Conservation (phyloP, 1,140 invertebrate genomes). For the Diabrotica undecimpunctata region DNA sequence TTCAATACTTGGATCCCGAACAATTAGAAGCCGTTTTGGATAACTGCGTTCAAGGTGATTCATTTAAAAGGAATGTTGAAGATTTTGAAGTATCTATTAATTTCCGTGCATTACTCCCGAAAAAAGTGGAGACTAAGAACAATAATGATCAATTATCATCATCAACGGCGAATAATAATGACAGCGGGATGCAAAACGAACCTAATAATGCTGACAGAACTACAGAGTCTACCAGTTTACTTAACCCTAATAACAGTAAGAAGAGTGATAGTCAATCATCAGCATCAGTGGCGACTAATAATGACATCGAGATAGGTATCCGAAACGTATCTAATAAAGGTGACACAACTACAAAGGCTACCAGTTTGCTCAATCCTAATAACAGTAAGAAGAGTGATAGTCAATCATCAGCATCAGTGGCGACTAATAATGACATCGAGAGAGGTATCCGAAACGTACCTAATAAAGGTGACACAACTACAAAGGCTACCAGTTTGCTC, state of each 20-base stretch:
- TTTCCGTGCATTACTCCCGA: conserved; percentile 59
- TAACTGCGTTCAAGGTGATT: conserved; percentile 51
- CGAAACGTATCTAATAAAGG: no score
- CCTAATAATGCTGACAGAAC: no score
- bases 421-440: neutral
- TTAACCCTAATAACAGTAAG: no score
- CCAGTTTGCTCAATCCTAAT: no score
- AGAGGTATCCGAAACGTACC: conserved; percentile 1
- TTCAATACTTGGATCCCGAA: conserved; percentile 63
- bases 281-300: neutral
- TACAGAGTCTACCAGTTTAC: no score
- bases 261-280: conserved; percentile 15
- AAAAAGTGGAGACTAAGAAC: conserved; percentile 8
- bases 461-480: no score
- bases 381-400: neutral
- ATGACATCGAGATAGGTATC: conserved; percentile 6
- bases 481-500: no score
- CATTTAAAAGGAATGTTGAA: conserved; percentile 53
- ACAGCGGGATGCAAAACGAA: no score
- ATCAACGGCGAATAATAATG: neutral
- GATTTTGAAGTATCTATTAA: conserved; percentile 69
- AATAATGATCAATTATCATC: conserved; percentile 25
- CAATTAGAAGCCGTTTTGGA: conserved; percentile 67
- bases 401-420: conserved; percentile 18
- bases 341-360: no score